These are phyloP conservation scores for Guaruba guarouba DNA, from an alignment of 2,113 vertebrate genomes.

Conservation along the genomic window DNA sequence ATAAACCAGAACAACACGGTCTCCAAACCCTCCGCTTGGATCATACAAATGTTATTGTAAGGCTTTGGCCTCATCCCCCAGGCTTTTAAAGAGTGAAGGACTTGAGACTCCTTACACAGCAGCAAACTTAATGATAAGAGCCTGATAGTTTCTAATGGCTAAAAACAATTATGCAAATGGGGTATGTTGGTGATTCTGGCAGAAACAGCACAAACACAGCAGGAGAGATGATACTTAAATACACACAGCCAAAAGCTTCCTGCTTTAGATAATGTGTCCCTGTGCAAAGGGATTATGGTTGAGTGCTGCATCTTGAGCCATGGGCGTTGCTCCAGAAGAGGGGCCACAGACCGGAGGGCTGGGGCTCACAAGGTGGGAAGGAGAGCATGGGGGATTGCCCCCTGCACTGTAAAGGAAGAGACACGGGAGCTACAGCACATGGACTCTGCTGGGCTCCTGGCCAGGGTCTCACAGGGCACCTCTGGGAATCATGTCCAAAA, in stretches of 20 bases:
- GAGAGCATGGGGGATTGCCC: background rate
- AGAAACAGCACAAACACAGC: background rate
- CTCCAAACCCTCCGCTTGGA: background rate
- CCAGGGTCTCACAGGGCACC: background rate
- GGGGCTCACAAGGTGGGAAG: background rate
- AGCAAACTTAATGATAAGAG: background rate
- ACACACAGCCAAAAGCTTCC: background rate
- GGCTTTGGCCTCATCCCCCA: background rate
- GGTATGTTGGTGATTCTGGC: rapidly evolving
- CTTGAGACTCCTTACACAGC: background rate
- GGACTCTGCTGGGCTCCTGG: background rate
- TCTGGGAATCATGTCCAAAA: background rate
- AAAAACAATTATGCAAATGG: background rate
- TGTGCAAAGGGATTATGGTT: background rate
- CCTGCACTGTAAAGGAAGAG: background rate
- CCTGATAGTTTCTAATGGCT: background rate
- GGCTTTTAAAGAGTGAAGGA: background rate
- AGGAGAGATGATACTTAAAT: background rate
- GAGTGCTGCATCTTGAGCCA: background rate
- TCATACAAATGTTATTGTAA: rapidly evolving
- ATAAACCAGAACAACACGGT: background rate
- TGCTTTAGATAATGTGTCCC: background rate
- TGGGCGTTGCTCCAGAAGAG: background rate
- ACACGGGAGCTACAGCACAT: background rate
- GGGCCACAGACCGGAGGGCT: too few species aligned